Percentiles rank a stretch among this genome's conserved stretches.
Conservation (phyloP, 2,888 invertebrate species). For the Drosophila recens region DNA sequence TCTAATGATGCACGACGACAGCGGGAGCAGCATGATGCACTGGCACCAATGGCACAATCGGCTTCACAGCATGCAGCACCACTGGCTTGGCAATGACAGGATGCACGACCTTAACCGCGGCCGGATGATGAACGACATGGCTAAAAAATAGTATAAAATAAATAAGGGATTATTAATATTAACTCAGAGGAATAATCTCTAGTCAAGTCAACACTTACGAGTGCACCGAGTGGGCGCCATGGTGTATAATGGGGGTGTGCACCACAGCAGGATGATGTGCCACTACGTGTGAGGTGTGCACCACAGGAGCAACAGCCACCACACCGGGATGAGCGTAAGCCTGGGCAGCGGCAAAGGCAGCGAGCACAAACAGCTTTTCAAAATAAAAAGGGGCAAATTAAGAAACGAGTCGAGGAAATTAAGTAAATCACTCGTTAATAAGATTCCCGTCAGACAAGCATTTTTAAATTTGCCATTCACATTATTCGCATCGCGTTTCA, state of each 20-base stretch:
- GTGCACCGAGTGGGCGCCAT: conserved; percentile 82
- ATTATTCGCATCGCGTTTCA: too few species aligned
- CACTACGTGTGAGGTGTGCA: conserved; percentile 62
- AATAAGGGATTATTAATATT: not conserved
- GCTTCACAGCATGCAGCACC: conserved; percentile 73
- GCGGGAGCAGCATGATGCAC: conserved; percentile 83
- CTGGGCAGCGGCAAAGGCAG: conserved; percentile 76
- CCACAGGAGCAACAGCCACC: conserved; percentile 83
- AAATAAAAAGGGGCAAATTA: not conserved
- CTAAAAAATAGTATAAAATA: conserved; percentile 44
- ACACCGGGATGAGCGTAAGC: conserved; percentile 83
- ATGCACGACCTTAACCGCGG: conserved; percentile 82
- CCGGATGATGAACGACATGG: conserved; percentile 85
- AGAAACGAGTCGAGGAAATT: not conserved
- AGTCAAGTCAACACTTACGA: conserved; percentile 66
- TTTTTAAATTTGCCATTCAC: too few species aligned
- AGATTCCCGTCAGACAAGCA: too few species aligned
- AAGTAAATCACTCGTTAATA: not conserved
- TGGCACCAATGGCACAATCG: conserved; percentile 79
- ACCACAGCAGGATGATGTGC: conserved; percentile 73
- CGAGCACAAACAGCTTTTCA: conserved; percentile 81
- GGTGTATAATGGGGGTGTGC: conserved; percentile 76
- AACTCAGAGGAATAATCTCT: not conserved
- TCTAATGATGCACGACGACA: conserved; percentile 82
- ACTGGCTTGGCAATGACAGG: conserved; percentile 78